phyloP scores from a whole-genome alignment of 2,797 vertebrate species.

The Chaunax sp. region DNA sequence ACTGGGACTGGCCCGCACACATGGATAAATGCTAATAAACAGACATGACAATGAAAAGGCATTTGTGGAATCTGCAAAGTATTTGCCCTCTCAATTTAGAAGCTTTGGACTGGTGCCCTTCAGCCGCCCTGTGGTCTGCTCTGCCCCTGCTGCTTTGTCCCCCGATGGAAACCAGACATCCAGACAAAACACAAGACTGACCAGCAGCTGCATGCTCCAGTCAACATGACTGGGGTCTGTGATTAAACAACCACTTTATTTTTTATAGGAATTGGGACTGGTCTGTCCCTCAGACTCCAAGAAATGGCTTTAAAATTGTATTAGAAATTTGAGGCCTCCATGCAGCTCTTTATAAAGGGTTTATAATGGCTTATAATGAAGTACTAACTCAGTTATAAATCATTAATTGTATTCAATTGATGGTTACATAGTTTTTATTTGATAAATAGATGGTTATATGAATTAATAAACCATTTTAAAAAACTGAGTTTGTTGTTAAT shows the following conservation, averaged over 20 bases:
- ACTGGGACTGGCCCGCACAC: constrained; percentile 62
- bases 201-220: constrained; percentile 65
- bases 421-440: neutral
- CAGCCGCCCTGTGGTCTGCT: constrained; percentile 46
- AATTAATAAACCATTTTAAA: neutral
- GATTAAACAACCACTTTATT: constrained; percentile 34
- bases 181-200: constrained; percentile 67
- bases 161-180: constrained; percentile 68
- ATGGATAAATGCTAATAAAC: constrained; percentile 69
- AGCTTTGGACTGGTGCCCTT: constrained; percentile 60
- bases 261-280: neutral
- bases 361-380: neutral
- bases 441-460: neutral
- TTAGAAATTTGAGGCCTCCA: neutral
- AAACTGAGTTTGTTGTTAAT: neutral
- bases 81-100: constrained; percentile 72
- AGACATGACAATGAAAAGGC: constrained; percentile 70
- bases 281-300: neutral
- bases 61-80: constrained; percentile 78
- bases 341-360: neutral
- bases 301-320: neutral
- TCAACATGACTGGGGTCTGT: constrained; percentile 19
- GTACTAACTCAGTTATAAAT: neutral
- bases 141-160: constrained; percentile 69
- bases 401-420: neutral